These are phyloP conservation scores for Megalonaias nervosa DNA, from an alignment of 1,140 invertebrate genomes.

Conservation along the genomic window DNA sequence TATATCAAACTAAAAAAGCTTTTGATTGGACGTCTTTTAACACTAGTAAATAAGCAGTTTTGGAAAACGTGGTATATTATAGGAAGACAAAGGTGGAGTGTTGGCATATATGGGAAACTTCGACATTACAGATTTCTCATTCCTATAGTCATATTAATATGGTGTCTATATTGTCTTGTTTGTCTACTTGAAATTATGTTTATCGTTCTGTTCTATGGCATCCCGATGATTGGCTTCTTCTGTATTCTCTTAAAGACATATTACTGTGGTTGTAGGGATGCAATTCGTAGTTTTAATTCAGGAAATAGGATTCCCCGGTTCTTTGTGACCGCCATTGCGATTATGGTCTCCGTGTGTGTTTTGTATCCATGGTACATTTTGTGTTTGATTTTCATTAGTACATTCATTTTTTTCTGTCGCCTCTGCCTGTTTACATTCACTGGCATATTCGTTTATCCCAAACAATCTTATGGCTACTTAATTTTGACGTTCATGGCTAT, in stretches of 20 bases:
- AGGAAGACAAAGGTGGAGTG: conserved; percentile 4
- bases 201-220: conserved; percentile 22
- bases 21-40: conserved; percentile 17
- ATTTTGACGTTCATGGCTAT: conserved; percentile 25
- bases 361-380: conserved; percentile 26
- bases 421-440: conserved; percentile 31
- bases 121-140: not conserved
- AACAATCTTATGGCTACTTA: conserved; percentile 21
- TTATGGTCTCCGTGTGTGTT: conserved; percentile 8
- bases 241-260: conserved; percentile 12
- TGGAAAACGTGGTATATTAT: conserved; percentile 17
- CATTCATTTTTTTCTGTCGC: conserved; percentile 30
- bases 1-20: conserved; percentile 22
- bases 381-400: conserved; percentile 30
- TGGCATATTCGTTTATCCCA: conserved; percentile 32
- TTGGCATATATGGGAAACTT: not conserved
- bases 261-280: not conserved
- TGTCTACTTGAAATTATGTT: conserved; percentile 9
- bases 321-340: not conserved
- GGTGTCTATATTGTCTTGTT: conserved; percentile 3
- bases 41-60: conserved; percentile 24
- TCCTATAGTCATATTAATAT: not conserved
- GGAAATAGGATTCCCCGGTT: not conserved
- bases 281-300: not conserved
- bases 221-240: conserved; percentile 18